Evolutionary conservation across 2,113 vertebrate species (phyloP), one percentile per base, ranked within the genome.

Genomic region (Heterotilapia buettikoferi): DNA sequence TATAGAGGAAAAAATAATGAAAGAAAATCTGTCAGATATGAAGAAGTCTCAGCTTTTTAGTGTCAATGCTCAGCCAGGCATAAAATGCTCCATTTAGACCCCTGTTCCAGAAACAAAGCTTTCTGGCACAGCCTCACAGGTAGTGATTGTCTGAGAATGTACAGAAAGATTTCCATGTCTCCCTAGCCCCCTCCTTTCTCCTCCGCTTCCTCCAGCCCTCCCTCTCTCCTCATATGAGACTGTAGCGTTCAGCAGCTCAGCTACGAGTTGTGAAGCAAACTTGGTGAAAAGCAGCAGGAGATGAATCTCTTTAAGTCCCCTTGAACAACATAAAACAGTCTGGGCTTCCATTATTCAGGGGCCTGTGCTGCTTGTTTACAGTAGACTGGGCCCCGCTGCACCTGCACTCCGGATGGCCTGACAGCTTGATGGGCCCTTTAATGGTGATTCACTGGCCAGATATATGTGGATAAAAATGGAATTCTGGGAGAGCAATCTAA

Each of bases 391-490:
- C 90, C 73, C 93, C 19, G 57, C 89, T 91, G 95, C 94, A 96
- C 95, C 95, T 96, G 94, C 94, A 94, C 90, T 93, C 95, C 79
- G 92, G 93, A 94, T 91, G 90, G 89, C 92, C 95, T 96, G 95
- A 96, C 96, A 96, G 94, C 91, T 96, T 96, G 96, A 97, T 96
- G 93, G 94, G 94, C 93, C 94, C 92, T 96, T 95, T 96, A 96
- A 96, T 95, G 92, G 93, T 97, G 95, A 96, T 97, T 97, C 95
- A 97, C 96, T 94, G 95, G 94, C 94, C 92, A 95, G 93, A 96
- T 96, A 95, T 96, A 84, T 92, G 94, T 94, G 95, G 94, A 96
- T 95, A 96, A 96, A 96, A 96, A 96, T 96, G 94, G 96, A 96
- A 96, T 96, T 96, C 95, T 95, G 92, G 92, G 93, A 95, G 93